Evolutionary conservation across 2,797 vertebrate genomes (phyloP), one percentile per base, ranked within the genome.

Genomic region (Eutrigla gurnardus): DNA sequence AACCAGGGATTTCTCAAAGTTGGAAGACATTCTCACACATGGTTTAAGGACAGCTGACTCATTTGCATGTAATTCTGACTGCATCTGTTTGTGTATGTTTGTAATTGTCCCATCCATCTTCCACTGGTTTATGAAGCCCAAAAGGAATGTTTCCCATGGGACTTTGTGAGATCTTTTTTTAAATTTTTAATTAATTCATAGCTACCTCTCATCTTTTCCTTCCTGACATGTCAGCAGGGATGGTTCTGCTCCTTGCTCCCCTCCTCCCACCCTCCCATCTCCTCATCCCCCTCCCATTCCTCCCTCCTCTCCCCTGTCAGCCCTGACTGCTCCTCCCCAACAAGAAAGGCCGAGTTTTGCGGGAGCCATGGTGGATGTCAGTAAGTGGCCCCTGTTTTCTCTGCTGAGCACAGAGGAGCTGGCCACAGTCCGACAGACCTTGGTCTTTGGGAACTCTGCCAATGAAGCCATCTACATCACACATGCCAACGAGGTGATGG

Each of bases 331-430:
- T 40, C 69, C 60, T 4, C 70, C 55, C 6, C 54, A 17, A 5
- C 66, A 39, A 49, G 58, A 14, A 33, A 60, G 74, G 50, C 36
- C 8, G 40, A 77, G 76, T 62, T 62, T 49, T 6, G 43, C 52
- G 0, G 82, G 78, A 90, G 93, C 88, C 88, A 97, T 97, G 97
- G 95, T 97, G 91, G 98, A 99, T 78, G 95, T 98, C 65, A 96
- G 96, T 49, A 98, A 98, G 86, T 99, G 97, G 97, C 96, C 97
- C 4, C 94, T 98, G 75, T 98, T 99, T 74, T 96, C 95, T 33
- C 89, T 99, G n/a, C 93, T 99, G 49, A 96, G 93, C 4, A 65
- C 95, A 2, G 95, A 97, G 83, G 96, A 97, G 32, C 88, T 95
- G 0, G 83, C 93, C 17, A 93, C 93, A 8, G 93, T 99, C 67